Base-by-base conservation (phyloP, 2,888 invertebrate species). In the Rutpela maculata region DNA sequence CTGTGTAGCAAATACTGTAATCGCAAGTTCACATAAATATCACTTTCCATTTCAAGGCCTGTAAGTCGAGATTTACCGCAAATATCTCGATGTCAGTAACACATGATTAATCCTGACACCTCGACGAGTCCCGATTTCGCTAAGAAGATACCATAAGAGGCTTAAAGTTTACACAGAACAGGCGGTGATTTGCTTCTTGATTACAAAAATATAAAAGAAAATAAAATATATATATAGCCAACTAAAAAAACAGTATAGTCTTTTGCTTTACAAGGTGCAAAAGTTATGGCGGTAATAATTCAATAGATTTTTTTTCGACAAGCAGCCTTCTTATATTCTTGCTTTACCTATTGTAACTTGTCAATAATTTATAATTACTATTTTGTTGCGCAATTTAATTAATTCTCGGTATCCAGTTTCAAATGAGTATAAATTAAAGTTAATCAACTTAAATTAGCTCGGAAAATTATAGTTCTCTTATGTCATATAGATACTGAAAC, bases 101-200 rank as follows among this genome's bases (percentile, higher is more conserved):
- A 83, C 82, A 83, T 86, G 85, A 85, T 85, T 83, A 85, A 84
- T 85, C 83, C 82, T 82, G 85, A 86, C 85, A 86, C 85, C 84
- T 83, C 80, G 74, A 78, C 76, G 70, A 76, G 70, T 72, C 78
- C 77, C 81, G 81, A 82, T 82, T 80, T 78, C 69, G 79, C 75
- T 79, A 80, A 81, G 73, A 76, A 78, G 80, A 81, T 79, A 79
- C 71, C 50, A 62, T 78, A 82, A 80, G 75, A 76, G 76, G 78
- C 76, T 78, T 77, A 75, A 75, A 63, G 59, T 68, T 69, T 73
- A 26, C 57, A 72, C 66, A 35, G 70, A 56, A 62, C 65, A 62
- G 78, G 43, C 74, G 72, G 71, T 18, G 65, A 72, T 78, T 75
- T 75, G 77, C 70, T 74, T 77, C 69, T 75, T 75, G 71, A 77